Percentiles rank a stretch among this genome's conserved stretches.
These are phyloP conservation scores for Hyposoter didymator DNA, from an alignment of 2,888 invertebrate genomes.

Conservation along the genomic window DNA sequence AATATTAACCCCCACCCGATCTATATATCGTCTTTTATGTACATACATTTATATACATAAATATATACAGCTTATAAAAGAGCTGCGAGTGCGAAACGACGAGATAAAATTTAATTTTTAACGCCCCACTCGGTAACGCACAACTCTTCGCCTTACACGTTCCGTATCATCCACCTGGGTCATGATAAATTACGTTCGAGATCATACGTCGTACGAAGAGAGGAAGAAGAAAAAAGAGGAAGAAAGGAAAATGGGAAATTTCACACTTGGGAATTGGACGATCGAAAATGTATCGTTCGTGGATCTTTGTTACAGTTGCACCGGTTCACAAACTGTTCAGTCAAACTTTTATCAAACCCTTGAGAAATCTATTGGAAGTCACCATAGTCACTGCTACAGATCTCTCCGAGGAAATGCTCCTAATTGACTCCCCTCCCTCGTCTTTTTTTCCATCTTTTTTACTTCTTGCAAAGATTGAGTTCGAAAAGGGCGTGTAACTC, in stretches of 20 bases:
- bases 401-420: background rate
- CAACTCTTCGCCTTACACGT: slow-evolving; percentile 42
- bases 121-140: slow-evolving; percentile 48
- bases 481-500: slow-evolving; percentile 33
- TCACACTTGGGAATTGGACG: slow-evolving; percentile 34
- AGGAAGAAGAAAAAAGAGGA: background rate
- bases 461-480: slow-evolving; percentile 35
- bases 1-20: too few relatives aligned
- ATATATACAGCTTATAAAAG: slow-evolving; percentile 30
- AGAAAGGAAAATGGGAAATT: background rate
- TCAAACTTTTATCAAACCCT: slow-evolving; percentile 39
- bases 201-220: slow-evolving; percentile 4
- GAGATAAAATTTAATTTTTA: slow-evolving; percentile 72
- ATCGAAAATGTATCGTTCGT: slow-evolving; percentile 16
- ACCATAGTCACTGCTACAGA: background rate
- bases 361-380: slow-evolving; percentile 52
- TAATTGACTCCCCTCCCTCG: slow-evolving; percentile 15
- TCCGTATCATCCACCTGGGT: slow-evolving; percentile 42
- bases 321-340: background rate
- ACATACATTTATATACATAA: too few relatives aligned
- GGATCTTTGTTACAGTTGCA: background rate
- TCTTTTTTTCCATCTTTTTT: slow-evolving; percentile 10
- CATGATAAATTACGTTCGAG: slow-evolving; percentile 48
- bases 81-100: slow-evolving; percentile 46
- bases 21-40: too few relatives aligned